Evolutionary conservation across 2,888 invertebrate genomes (phyloP), one percentile per base, ranked within the genome.

Genomic region (Cremastinae sp.): DNA sequence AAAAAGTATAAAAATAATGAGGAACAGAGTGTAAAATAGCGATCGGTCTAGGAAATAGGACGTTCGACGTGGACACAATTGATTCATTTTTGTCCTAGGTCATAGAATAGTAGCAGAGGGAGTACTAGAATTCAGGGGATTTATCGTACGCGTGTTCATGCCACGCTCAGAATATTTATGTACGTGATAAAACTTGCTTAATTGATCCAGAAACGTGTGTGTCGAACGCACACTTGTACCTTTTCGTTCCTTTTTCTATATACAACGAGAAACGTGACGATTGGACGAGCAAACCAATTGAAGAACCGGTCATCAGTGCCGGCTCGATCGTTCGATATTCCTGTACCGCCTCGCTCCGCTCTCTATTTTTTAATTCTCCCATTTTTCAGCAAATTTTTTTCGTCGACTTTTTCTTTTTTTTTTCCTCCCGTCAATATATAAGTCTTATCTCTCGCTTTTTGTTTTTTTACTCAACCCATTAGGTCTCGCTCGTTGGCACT

Each of bases 281-380:
- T 73, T 66, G 66, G 43, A 64, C 49, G 22, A 75, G 74, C 69
- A 65, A 66, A 75, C 70, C 65, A 70, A 70, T 75, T 71, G 70
- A 66, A 61, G 20, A 75, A 75, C 70, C 75, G 70, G 70, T 75
- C n/a, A n/a, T n/a, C 53, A 12, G 14, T 9, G 75, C 61, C 41
- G 65, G 65, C 45, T 9, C 28, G 14, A 45, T 62, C 56, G 45
- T 51, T 41, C 56, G 54, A 71, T 62, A n/a, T 53, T 12, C 2
- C 5, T 28, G 5, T 28, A 28, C 5, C 45, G 16, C 28, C 28
- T 28, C 28, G 28, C 2, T 5, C 28, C 28, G 28, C 28, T 5
- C n/a, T n/a, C n/a, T n/a, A n/a, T n/a, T 28, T 28, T 28, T 28
- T 28, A 2, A 28, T 5, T 28, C 28, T 8, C 12, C 16, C 9